These are phyloP conservation scores for Drosophila hamatofila DNA, from an alignment of 2,888 invertebrate species.

Conservation along the genomic window DNA sequence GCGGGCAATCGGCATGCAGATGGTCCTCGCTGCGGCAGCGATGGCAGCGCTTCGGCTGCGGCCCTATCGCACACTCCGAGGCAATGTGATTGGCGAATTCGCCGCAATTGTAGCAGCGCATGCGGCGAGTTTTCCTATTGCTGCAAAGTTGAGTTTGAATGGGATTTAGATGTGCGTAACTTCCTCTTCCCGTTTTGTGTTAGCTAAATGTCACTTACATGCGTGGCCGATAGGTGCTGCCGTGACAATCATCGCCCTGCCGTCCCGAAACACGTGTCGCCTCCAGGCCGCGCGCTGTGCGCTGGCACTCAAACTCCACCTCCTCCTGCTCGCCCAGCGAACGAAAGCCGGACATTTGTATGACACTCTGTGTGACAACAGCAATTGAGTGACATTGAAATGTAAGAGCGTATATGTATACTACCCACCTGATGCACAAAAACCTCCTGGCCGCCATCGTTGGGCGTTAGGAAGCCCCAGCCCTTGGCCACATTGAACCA, in stretches of 20 bases:
- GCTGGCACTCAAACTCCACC: conserved; percentile 94
- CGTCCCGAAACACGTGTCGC: conserved; percentile 94
- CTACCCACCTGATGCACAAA: conserved; percentile 95
- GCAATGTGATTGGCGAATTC: conserved; percentile 97
- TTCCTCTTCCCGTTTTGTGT: background rate
- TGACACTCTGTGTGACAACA: conserved; percentile 90
- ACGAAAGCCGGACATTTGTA: conserved; percentile 94
- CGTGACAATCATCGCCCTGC: conserved; percentile 91
- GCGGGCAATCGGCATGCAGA: conserved; percentile 95
- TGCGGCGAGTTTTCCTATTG: conserved; percentile 91
- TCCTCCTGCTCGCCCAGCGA: conserved; percentile 95
- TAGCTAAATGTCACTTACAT: conserved; percentile 54
- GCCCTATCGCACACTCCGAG: conserved; percentile 94
- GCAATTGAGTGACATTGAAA: conserved; percentile 11
- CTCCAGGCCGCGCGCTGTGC: conserved; percentile 94
- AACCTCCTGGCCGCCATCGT: conserved; percentile 95
- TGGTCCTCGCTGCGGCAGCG: conserved; percentile 95
- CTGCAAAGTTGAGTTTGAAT: conserved; percentile 34
- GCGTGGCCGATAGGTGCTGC: conserved; percentile 92
- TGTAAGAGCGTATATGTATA: background rate
- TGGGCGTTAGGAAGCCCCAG: conserved; percentile 97
- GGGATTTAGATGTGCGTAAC: background rate
- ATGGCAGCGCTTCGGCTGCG: conserved; percentile 96
- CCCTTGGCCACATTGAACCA: conserved; percentile 98
- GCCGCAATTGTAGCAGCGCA: conserved; percentile 97